Evolutionary conservation across 2,113 vertebrate species (phyloP), one percentile per base, ranked within the genome.

Genomic region (Dicentrarchus labrax): DNA sequence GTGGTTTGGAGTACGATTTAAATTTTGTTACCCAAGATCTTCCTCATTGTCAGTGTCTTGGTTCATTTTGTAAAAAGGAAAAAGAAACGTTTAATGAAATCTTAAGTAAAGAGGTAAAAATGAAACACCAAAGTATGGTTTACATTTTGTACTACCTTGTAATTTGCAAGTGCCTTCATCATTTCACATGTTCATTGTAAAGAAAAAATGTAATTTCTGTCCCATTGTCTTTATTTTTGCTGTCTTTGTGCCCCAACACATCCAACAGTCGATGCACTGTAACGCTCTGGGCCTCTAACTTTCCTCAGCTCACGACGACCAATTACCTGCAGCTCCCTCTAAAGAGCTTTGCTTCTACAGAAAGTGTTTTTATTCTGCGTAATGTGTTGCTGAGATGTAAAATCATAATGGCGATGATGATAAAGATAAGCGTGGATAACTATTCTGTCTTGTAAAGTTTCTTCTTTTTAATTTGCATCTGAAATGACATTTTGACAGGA

Each of bases 281-380:
- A 41, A 54, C 16, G 30, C 78, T 76, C 62, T 56, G 57, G 67
- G 61, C 72, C 30, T 68, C 22, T 70, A 22, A 62, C 54, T 30
- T 47, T 43, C 60, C 64, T 78, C 57, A 3, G 41, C 38, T 53
- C 60, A 79, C 5, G 6, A 73, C 17, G 17, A 83, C 84, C 67
- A 82, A 73, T 85, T 66, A 5, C 64, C 75, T 45, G 78, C 64
- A 76, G 76, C 62, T 54, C 69, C 43, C 16, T 77, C 62, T 72
- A 17, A 61, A 76, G 78, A 78, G 82, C 76, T 88, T 87, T 36
- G 61, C 82, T 77, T 82, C 50, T n/a, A 43, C 71, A 72, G 57
- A 65, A 68, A 82, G 47, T 82, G 88, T 91, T 94, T 94, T 92
- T 89, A 86, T 85, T 87, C 86, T 92, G 80, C 89, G 48, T 88